Evolutionary conservation across 2,888 invertebrate species (phyloP), one percentile per base, ranked within the genome.

Genomic region (Xanthia togata): DNA sequence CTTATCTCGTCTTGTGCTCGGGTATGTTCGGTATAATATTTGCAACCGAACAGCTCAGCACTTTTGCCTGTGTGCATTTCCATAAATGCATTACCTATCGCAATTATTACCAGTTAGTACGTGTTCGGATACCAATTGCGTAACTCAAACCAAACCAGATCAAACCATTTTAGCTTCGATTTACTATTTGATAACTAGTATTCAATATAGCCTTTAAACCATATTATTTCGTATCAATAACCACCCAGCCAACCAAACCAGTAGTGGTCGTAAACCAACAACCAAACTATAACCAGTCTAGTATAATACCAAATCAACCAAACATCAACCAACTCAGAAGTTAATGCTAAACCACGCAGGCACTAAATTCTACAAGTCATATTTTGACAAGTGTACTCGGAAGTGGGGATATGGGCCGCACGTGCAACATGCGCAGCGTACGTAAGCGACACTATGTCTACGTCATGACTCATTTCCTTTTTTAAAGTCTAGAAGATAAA

Each of bases 381-480:
- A 78, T 74, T 80, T 81, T 67, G 60, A 81, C 62, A 74, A 65
- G 65, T 62, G 55, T 74, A 50, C 47, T 74, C 53, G 69, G 70
- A 73, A 65, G 62, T 69, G 44, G 31, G 31, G 31, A 31, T 31
- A 2, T 31, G 31, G 31, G 57, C 5, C 50, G 55, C 69, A 75
- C 75, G 70, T 70, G 72, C 71, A 50, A 47, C 20, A 68, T 47
- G 35, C 38, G 44, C 44, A 35, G 60, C 53, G 44, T 72, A 72
- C 75, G 72, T 68, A 71, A 79, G 79, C 72, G 70, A 72, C 59
- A 73, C 35, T 41, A 50, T 38, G 41, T 70, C n/a, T 72, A 73
- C 72, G 70, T 64, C 83, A 79, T 79, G 55, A 83, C 72, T 60
- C 75, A 80, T 73, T 78, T 73, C 31, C 64, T 81, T 72, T 83